Evolutionary conservation across 2,888 invertebrate genomes (phyloP), one percentile per base, ranked within the genome.

Genomic region (Dysmachus trigonus): DNA sequence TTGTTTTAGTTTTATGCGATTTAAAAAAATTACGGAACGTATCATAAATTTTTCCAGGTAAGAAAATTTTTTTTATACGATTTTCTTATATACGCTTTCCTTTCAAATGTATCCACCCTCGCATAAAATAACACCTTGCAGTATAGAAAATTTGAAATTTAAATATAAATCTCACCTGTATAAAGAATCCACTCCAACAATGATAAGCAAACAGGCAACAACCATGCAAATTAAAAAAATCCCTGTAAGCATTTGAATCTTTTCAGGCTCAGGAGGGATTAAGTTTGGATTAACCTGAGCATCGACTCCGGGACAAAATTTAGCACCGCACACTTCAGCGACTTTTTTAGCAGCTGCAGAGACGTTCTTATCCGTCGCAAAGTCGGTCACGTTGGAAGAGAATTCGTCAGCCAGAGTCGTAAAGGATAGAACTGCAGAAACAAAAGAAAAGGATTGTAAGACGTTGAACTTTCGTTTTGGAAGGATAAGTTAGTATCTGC

Each of bases 211-310:
- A 18, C 95, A 95, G 0, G 98, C 98, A 0, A 93, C 90, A 0
- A 95, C 92, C 94, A 97, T 97, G 90, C 97, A 97, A 0, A 94
- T 94, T 6, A 98, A 92, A 91, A 96, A 98, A 87, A 97, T 96
- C 15, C 96, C 96, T 8, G 96, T 94, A 87, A 98, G 95, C 86
- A 96, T 93, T 90, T 96, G 95, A 86, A 97, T 95, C 93, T 97
- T 95, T 71, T 94, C 92, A 0, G 94, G 92, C 0, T 95, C 94
- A 0, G 97, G 97, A 10, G 95, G 95, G 86, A 94, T 93, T 84
- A 97, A 92, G 90, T 96, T 96, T 0, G 94, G 94, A 90, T 96
- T 95, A 4, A 92, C 91, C 76, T 92, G 92, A 15, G 93, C 93
- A 5, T 90, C 89, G 0, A 93, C 91, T 30, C 94, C 94, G 0